A percentile compares a stretch with the other conserved stretches of the same genome.
phyloP scores from a whole-genome alignment of 2,113 vertebrate genomes.

The Gnathochromis pfefferi region DNA sequence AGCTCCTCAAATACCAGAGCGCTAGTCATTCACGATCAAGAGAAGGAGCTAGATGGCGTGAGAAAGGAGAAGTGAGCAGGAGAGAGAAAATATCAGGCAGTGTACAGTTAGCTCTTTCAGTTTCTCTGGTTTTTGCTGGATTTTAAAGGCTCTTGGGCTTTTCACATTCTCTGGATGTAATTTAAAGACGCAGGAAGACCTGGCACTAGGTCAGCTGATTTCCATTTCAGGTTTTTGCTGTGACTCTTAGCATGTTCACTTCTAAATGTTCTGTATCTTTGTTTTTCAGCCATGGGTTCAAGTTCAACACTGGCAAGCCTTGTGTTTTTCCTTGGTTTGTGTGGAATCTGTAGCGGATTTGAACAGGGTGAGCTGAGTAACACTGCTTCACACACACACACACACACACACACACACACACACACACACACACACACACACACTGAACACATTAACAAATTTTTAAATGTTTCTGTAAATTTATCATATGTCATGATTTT shows the following conservation, averaged over 20 bases:
- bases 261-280: background rate
- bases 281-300: slow-evolving; percentile 43
- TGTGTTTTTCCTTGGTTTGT: slow-evolving; percentile 8
- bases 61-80: background rate
- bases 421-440: background rate
- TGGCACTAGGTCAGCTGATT: background rate
- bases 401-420: no score
- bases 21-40: background rate
- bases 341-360: background rate
- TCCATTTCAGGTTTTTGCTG: background rate
- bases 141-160: background rate
- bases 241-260: background rate
- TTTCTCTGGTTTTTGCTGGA: background rate
- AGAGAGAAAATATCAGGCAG: background rate
- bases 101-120: background rate
- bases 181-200: background rate
- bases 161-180: background rate
- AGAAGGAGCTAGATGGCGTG: background rate
- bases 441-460: background rate
- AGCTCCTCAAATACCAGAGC: background rate
- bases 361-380: background rate
- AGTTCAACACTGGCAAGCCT: background rate
- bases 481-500: background rate
- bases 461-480: background rate
- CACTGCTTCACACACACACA: background rate